Evolutionary conservation across 2,113 vertebrate genomes (phyloP), one percentile per base, ranked within the genome.

Genomic region (Anolis sagrei): DNA sequence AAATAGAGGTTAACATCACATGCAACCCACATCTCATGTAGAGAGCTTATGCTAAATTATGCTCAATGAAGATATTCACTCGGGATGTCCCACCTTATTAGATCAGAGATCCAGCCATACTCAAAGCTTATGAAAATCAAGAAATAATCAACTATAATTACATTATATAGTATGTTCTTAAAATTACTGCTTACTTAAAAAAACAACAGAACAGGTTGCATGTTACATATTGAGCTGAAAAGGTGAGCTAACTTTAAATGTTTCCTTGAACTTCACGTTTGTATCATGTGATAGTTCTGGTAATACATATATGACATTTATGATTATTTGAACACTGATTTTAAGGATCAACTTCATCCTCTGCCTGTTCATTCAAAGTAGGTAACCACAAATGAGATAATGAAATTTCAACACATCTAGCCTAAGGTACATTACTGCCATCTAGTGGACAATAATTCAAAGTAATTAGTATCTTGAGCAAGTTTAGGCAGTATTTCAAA

Each of bases 371-470:
- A 10, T 29, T 48, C 62, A 44, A 80, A 25, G 5, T 16, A 29
- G 2, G 4, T 29, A 27, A 66, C 44, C 21, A 8, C 48, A 64
- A 29, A 6, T 13, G 29, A 44, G n/a, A 48, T 39, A 14, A 51
- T 49, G 10, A 72, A n/a, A 32, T 82, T 72, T 54, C 36, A 44
- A 62, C 25, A 14, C n/a, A 79, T 48, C 13, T 54, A n/a, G 11
- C 36, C 34, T 61, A 54, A 85, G 74, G 18, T 16, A 3, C 74
- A 74, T 72, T 85, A 58, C 84, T 82, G 83, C 89, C 91, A 86
- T 76, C 92, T 89, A 39, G 87, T 88, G 92, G 89, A 34, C n/a
- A 85, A 16, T 27, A 34, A 44, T 27, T 2, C 19, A 84, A 25
- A 78, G 34, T 1, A 27, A 48, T 51, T 2, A 75, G 74, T 61